Evolutionary conservation across 2,888 invertebrate species (phyloP), one percentile per base, ranked within the genome.

Genomic region (Diarsia rubi): DNA sequence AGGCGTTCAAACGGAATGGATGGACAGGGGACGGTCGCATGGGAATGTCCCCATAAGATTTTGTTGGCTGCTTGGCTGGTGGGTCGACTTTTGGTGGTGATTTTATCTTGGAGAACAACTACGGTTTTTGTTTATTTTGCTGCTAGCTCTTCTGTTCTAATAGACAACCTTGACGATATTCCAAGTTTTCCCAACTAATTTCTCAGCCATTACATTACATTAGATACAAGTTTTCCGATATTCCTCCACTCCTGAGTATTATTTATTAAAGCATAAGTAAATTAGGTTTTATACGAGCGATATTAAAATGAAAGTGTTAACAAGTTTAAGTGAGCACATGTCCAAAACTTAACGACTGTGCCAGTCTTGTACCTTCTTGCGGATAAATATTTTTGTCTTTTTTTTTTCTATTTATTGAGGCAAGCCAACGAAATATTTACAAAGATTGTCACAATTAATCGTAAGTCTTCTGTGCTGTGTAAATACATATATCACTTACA

Each of bases 1-100:
- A 68, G 37, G 64, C 59, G 44, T 68, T 68, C 68, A 81, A 75
- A 75, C 75, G 66, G 63, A 75, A 80, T 44, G 49, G 44, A 82
- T 52, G 57, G 80, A 60, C 64, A 66, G 12, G 83, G 78, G 52
- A 45, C 52, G 63, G 27, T 21, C 31, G 63, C 71, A 68, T 68
- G 54, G 64, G 79, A 72, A 82, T 82, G 65, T 64, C 49, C 14
- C 54, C 9, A 66, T 62, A 74, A 62, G 62, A 81, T 63, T 67
- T 21, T 54, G 47, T 75, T 9, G 31, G 54, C 8, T 12, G 37
- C 21, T 79, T 31, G 31, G 42, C 49, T 75, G 42, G 60, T 24
- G 44, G 21, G 62, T 27, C 31, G 42, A 49, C 19, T 47, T 78
- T 47, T 42, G 2, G 3, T 44, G 14, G 14, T 24, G 27, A 54